Evolutionary conservation across 2,888 invertebrate species (phyloP), one percentile per base, ranked within the genome.

Genomic region (Drosophila colorata): DNA sequence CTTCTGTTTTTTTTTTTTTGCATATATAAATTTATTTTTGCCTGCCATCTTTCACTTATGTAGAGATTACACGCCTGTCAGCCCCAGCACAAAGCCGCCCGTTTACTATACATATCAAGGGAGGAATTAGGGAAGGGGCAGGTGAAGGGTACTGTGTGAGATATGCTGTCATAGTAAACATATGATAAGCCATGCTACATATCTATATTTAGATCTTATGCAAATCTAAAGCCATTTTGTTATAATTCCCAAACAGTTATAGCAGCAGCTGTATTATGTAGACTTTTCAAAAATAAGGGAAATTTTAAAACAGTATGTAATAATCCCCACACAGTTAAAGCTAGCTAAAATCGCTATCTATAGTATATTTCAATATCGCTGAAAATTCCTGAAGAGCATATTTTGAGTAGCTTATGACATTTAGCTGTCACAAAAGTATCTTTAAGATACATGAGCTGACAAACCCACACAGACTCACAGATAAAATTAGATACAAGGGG

Each of bases 51-150:
- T 58, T 63, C 79, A 71, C 71, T 84, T 80, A 69, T 55, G 79
- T 37, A 41, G 69, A 85, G 88, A 87, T 82, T 82, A 82, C 86
- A 82, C 88, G 82, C 79, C 71, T 82, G 88, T 82, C 82, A 82
- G 69, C 14, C 69, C 44, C 49, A 73, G 48, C 69, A 52, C 25
- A 58, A 58, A 70, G 48, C 66, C 52, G 40, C 46, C 44, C 60
- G 61, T 76, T 74, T 76, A 65, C 66, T 43, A 57, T 66, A 66
- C 76, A 57, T 57, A 71, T 64, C 63, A 70, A 61, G 44, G 56
- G 55, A 46, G 74, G 63, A 55, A 55, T 56, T 11, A 14, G 38
- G n/a, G 7, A 8, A 11, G 1, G 14, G 5, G 0, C 9, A n/a
- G 2, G 1, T 2, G 8, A 5, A 2, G 6, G 16, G 49, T 6